Base-by-base conservation (phyloP, 1,140 invertebrate genomes). In the Lepidostoma basale region DNA sequence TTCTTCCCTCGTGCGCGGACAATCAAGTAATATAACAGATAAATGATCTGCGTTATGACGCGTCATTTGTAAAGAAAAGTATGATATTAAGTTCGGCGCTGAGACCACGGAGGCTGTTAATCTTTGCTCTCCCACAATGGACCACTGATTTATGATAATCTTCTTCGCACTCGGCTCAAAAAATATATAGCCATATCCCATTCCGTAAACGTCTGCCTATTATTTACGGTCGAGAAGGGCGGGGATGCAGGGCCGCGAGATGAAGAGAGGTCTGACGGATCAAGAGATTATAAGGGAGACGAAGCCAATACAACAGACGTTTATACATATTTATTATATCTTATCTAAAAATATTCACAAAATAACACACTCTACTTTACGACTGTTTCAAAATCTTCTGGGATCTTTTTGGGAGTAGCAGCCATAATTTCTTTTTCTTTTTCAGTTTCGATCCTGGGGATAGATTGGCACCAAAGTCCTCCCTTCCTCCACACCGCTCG, bases 181-280 rank as follows among this genome's bases (percentile, higher is more conserved):
- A 63, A 63, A 63, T 63, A 49, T 63, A 63, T 63, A 23, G 36
- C 33, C 36, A 44, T 62, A 62, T 62, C 59, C 62, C 62, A 63
- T 33, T 47, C 40, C 30, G 42, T 49, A 33, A 63, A 49, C 62
- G 62, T 23, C 62, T 18, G 42, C 9, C 45, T 16, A 63, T 63
- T 63, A 63, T 30, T 63, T 45, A 63, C 44, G 26, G 23, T 9
- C 39, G 45, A 23, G 45, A 23, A 49, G 22, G 45, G 45, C 22
- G 18, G 45, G n/a, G 45, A 26, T 1, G 18, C n/a, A 12, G 22
- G 45, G 18, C 9, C 22, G 25, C 20, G 45, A 49, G 45, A n/a
- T 49, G 45, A 23, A 49, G 45, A 49, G 45, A 25, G 25, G 25
- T 23, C 45, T 49, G 45, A 49, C 45, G 25, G 45, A 49, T 49